These are phyloP conservation scores for Catamblyrhynchus diadema DNA, from an alignment of 2,797 vertebrate genomes.

Conservation along the genomic window DNA sequence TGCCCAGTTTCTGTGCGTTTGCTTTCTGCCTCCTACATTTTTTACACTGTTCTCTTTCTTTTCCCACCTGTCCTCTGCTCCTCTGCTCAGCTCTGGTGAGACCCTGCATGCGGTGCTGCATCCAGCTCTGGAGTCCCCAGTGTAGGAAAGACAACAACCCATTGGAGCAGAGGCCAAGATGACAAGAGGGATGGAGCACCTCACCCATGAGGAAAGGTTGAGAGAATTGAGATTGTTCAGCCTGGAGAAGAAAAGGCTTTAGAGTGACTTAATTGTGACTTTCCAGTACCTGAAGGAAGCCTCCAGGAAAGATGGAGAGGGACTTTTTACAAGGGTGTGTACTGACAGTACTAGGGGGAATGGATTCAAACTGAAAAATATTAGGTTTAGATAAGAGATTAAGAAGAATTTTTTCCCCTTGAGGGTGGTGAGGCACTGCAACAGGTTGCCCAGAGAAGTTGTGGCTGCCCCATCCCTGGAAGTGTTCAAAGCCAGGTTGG, in stretches of 20 bases:
- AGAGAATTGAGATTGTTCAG: not conserved
- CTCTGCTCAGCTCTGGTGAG: not conserved
- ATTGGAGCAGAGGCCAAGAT: not conserved
- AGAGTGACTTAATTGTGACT: not conserved
- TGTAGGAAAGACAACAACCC: rapidly evolving
- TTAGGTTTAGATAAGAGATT: not conserved
- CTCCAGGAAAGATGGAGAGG: no score
- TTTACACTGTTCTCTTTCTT: not conserved
- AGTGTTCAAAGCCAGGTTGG: not conserved
- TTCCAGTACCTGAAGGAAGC: not conserved
- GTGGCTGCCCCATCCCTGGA: not conserved
- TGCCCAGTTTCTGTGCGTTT: not conserved
- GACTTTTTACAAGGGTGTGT: not conserved
- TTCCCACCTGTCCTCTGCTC: not conserved
- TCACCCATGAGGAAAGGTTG: not conserved
- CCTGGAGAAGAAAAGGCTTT: not conserved
- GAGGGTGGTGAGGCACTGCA: not conserved
- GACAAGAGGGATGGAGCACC: not conserved
- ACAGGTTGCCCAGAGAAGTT: not conserved
- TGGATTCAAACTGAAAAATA: not conserved
- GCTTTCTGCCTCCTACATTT: not conserved
- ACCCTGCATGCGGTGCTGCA: not conserved
- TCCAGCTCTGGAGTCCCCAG: not conserved
- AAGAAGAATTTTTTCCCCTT: not conserved
- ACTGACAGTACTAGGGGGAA: not conserved